A percentile compares a stretch with the other conserved stretches of the same genome.
Conservation (phyloP, 2,888 invertebrate genomes). For the Pinctada fucata region DNA sequence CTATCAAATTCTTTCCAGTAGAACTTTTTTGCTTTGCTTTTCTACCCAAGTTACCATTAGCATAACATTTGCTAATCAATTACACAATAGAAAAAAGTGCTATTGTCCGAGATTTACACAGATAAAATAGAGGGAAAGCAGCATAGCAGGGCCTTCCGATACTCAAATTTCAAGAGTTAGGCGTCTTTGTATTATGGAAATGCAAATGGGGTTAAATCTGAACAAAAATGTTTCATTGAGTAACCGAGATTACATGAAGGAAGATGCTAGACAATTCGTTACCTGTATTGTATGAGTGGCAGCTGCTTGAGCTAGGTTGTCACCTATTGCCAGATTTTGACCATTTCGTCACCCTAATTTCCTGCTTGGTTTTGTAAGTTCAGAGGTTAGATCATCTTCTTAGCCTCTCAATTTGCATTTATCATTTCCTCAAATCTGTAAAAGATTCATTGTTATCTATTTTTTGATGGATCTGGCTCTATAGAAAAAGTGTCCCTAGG, state of each 20-base stretch:
- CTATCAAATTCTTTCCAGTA: no score
- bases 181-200: slow-evolving; percentile 24
- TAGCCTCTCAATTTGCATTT: neutral
- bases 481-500: neutral
- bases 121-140: neutral
- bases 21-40: neutral
- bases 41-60: no score
- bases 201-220: slow-evolving; percentile 18
- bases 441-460: neutral
- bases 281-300: neutral
- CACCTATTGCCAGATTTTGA: neutral
- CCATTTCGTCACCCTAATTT: slow-evolving; percentile 2
- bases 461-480: neutral
- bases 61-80: neutral
- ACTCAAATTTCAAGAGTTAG: slow-evolving; percentile 26
- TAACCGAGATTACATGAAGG: slow-evolving; percentile 27
- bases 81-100: neutral
- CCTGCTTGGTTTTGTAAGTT: neutral
- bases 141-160: neutral
- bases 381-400: slow-evolving; percentile 2
- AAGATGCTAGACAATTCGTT: neutral
- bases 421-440: neutral
- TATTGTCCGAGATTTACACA: neutral
- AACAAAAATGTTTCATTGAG: slow-evolving; percentile 26
- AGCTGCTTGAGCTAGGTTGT: neutral